phyloP scores from a whole-genome alignment of 2,888 invertebrate genomes.

The Rutpela maculata region DNA sequence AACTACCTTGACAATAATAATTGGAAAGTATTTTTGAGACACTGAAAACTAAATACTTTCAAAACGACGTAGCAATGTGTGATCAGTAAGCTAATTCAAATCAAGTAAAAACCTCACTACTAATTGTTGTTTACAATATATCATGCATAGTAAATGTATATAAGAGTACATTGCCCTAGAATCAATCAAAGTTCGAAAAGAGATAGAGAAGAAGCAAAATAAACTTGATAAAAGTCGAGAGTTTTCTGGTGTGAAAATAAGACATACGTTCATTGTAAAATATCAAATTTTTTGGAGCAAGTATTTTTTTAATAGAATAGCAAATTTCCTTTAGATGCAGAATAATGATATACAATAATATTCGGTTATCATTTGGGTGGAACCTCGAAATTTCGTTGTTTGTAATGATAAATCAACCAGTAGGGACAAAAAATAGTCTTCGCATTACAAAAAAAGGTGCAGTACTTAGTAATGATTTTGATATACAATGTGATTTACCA shows the following conservation, averaged over 20 bases:
- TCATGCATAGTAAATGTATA: constrained; percentile 36
- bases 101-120: constrained; percentile 21
- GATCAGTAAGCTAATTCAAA: constrained; percentile 31
- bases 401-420: too few relatives aligned
- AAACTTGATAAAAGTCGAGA: constrained; percentile 31
- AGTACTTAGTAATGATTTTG: too few relatives aligned
- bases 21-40: constrained; percentile 47
- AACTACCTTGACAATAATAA: constrained; percentile 47
- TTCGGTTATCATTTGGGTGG: too few relatives aligned
- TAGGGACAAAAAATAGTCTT: too few relatives aligned
- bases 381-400: too few relatives aligned
- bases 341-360: too few relatives aligned
- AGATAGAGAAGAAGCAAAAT: constrained; percentile 34
- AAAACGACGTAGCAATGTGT: constrained; percentile 26
- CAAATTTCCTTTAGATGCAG: too few relatives aligned
- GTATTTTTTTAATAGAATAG: too few relatives aligned
- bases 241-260: constrained; percentile 19
- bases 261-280: not conserved
- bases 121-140: constrained; percentile 36
- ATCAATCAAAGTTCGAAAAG: constrained; percentile 44
- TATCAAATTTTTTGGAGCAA: not conserved
- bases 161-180: constrained; percentile 39
- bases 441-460: too few relatives aligned
- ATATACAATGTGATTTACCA: too few relatives aligned
- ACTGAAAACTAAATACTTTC: constrained; percentile 27